Conservation (phyloP, 2,888 invertebrate genomes). For the Caenorhabditis angaria region DNA sequence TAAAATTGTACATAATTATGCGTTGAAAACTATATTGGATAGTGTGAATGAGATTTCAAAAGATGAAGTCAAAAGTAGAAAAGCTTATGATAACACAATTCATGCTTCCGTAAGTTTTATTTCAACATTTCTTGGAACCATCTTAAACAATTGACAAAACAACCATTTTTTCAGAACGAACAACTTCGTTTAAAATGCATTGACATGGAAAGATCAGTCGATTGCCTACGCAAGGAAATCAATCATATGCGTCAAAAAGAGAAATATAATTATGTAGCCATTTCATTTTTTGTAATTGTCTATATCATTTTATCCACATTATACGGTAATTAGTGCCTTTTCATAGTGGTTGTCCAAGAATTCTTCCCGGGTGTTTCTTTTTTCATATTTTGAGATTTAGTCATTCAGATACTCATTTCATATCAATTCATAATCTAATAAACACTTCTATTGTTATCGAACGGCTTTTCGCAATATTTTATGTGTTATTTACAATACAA, state of each 20-base stretch:
- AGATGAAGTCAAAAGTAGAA: slow-evolving; percentile 27
- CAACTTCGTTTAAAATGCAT: slow-evolving; percentile 32
- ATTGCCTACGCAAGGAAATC: slow-evolving; percentile 16
- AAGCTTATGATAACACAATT: slow-evolving; percentile 31
- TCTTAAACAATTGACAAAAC: background rate
- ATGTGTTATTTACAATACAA: too few species aligned
- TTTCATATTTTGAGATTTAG: slow-evolving; percentile 15
- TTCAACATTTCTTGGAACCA: background rate
- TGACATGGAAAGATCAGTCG: slow-evolving; percentile 22
- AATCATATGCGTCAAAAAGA: slow-evolving; percentile 16
- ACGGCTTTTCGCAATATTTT: too few species aligned
- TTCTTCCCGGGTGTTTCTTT: background rate
- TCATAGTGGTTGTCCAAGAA: background rate
- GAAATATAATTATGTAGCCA: slow-evolving; percentile 35
- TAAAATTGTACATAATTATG: slow-evolving; percentile 24
- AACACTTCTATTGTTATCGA: background rate
- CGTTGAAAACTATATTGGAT: slow-evolving; percentile 31
- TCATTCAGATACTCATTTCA: slow-evolving; percentile 1
- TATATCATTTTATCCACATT: slow-evolving; percentile 30
- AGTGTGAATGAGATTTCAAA: slow-evolving; percentile 36
- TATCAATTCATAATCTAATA: background rate
- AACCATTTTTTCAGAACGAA: slow-evolving; percentile 29
- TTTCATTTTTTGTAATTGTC: slow-evolving; percentile 35
- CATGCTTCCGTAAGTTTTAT: slow-evolving; percentile 18
- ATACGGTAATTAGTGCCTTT: slow-evolving; percentile 18